A percentile compares a stretch with the other conserved stretches of the same genome.
These are phyloP conservation scores for Sipha flava DNA, from an alignment of 1,140 invertebrate genomes.

Conservation along the genomic window DNA sequence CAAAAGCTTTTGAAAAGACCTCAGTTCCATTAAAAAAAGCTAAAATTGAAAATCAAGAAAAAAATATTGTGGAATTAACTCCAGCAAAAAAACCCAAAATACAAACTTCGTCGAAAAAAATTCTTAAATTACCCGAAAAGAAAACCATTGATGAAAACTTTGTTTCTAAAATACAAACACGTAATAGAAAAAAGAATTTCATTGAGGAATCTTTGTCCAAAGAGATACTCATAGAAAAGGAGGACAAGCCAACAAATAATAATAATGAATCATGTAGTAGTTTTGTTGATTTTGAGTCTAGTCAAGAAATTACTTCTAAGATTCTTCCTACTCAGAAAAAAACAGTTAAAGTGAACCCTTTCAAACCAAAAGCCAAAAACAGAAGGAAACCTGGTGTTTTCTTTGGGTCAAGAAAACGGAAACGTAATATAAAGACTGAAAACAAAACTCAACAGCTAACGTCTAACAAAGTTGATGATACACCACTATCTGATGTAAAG, in stretches of 20 bases:
- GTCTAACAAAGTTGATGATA: neutral
- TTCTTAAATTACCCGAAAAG: neutral
- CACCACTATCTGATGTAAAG: neutral
- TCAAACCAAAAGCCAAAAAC: conserved; percentile 10
- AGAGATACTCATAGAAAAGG: neutral
- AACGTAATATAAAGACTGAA: conserved; percentile 6
- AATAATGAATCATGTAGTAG: neutral
- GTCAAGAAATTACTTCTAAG: conserved; percentile 4
- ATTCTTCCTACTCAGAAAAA: neutral
- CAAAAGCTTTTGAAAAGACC: neutral
- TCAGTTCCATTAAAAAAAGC: neutral
- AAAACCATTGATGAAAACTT: neutral
- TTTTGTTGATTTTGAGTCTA: conserved; percentile 23
- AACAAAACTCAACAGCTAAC: conserved; percentile 10
- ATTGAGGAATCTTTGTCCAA: neutral
- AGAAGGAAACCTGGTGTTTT: conserved; percentile 17
- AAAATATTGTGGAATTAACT: neutral
- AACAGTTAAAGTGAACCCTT: conserved; percentile 8
- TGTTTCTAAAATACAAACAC: conserved; percentile 6
- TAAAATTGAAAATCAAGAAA: neutral
- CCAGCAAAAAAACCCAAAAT: neutral
- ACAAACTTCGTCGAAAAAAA: neutral
- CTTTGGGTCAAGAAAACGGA: conserved; percentile 22
- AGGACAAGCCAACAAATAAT: neutral
- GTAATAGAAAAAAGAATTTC: neutral